A percentile compares a stretch with the other conserved stretches of the same genome.
phyloP scores from a whole-genome alignment of 2,797 vertebrate genomes.

The Ammospiza maritima region DNA sequence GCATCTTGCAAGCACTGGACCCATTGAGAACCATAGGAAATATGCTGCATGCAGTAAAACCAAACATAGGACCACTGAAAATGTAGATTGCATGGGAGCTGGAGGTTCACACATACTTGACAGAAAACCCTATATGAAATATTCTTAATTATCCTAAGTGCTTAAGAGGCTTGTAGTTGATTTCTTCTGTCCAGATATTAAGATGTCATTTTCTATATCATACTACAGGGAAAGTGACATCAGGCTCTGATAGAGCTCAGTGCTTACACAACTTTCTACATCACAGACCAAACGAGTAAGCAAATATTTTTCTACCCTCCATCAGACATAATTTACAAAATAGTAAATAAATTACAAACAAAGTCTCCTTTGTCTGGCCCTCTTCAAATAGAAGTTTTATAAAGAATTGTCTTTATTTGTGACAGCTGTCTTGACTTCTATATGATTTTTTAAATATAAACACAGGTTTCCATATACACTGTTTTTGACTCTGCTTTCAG shows the following conservation, averaged over 20 bases:
- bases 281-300: background rate
- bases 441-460: background rate
- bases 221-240: background rate
- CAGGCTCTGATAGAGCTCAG: background rate
- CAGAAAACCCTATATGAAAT: background rate
- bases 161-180: background rate
- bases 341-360: background rate
- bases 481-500: background rate
- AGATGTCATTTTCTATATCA: background rate
- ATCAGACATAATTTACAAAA: background rate
- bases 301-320: background rate
- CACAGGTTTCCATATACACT: background rate
- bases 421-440: background rate
- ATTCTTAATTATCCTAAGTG: background rate
- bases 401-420: background rate
- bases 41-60: background rate
- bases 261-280: background rate
- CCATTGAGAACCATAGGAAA: background rate
- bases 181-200: background rate
- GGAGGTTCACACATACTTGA: background rate
- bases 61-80: background rate
- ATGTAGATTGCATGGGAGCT: accelerated
- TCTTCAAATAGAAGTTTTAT: background rate
- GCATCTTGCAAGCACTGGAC: background rate
- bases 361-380: background rate